These are phyloP conservation scores for Paramormyrops kingsleyae DNA, from an alignment of 2,113 vertebrate genomes.

Conservation along the genomic window DNA sequence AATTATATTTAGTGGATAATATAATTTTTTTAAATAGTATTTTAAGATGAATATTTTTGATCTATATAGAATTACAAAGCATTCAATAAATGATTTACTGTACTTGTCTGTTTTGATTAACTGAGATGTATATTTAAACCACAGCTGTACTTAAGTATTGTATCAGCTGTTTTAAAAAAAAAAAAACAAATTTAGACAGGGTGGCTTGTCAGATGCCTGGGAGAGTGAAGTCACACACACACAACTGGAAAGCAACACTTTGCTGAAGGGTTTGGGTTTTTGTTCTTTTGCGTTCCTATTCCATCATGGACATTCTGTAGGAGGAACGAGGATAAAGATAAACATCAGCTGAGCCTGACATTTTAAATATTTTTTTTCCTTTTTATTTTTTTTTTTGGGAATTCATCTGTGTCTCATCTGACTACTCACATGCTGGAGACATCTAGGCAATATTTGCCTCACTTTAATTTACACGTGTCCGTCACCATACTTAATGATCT, in stretches of 20 bases:
- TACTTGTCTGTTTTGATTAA: conserved; percentile 49
- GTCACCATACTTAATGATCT: conserved; percentile 32
- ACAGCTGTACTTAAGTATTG: conserved; percentile 12
- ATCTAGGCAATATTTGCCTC: conserved; percentile 83
- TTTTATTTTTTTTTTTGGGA: too few relatives aligned
- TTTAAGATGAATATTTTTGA: conserved; percentile 59
- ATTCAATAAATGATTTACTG: conserved; percentile 59
- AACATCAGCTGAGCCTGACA: not conserved
- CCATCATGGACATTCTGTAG: not conserved
- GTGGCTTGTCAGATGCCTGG: not conserved
- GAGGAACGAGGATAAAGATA: not conserved
- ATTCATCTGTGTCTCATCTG: conserved; percentile 8
- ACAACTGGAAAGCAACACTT: conserved; percentile 39
- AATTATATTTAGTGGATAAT: conserved; percentile 56
- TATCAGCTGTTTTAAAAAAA: not conserved
- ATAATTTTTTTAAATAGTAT: conserved; percentile 55
- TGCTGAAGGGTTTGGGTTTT: not conserved
- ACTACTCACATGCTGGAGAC: conserved; percentile 67
- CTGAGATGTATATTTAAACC: conserved; percentile 38
- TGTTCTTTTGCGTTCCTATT: not conserved
- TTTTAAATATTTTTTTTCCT: not conserved
- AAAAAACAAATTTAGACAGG: not conserved
- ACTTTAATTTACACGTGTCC: conserved; percentile 26
- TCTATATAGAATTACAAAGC: conserved; percentile 63
- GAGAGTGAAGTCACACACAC: conserved; percentile 8